Evolutionary conservation across 2,888 invertebrate species (phyloP), one percentile per base, ranked within the genome.

Genomic region (Watsonalla cultraria): DNA sequence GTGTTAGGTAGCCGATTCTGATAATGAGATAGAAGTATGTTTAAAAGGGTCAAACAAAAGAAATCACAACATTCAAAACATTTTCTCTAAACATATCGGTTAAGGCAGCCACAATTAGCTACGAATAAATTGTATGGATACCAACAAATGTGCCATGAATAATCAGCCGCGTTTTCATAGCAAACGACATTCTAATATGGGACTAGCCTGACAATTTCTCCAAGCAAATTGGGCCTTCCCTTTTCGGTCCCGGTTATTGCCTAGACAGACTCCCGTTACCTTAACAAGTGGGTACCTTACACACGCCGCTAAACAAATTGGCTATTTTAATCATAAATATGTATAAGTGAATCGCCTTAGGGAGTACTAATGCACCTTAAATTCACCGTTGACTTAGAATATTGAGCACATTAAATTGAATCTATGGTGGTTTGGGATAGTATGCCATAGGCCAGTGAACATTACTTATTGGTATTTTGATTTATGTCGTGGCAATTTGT

Each of bases 261-360:
- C 65, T 60, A 73, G 75, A 70, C 66, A 71, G 65, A 56, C 53
- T 59, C 59, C 76, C 72, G 78, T 82, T 80, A 79, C 64, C 64
- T 61, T 69, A 67, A 74, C 73, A 66, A 74, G 68, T 63, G 66
- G 70, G 72, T 72, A 66, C 62, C 63, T 24, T 24, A 24, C 24
- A 24, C 62, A 57, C 59, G 60, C 59, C 60, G 60, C 71, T 69
- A 69, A 74, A 69, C 68, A 70, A 72, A 77, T 77, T 74, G 79
- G 70, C 82, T 78, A 77, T 77, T 75, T 77, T 74, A 79, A 81
- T 78, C 82, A 86, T 84, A 85, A 84, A 84, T 80, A 83, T 84
- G 81, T 81, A 80, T 80, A 78, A 75, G 75, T 68, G 76, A 74
- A 76, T 77, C 70, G 81, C 84, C 72, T 67, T 66, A 69, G 79